A percentile compares a stretch with the other conserved stretches of the same genome.
Conservation (phyloP, 2,797 vertebrate genomes). For the Peromyscus eremicus region DNA sequence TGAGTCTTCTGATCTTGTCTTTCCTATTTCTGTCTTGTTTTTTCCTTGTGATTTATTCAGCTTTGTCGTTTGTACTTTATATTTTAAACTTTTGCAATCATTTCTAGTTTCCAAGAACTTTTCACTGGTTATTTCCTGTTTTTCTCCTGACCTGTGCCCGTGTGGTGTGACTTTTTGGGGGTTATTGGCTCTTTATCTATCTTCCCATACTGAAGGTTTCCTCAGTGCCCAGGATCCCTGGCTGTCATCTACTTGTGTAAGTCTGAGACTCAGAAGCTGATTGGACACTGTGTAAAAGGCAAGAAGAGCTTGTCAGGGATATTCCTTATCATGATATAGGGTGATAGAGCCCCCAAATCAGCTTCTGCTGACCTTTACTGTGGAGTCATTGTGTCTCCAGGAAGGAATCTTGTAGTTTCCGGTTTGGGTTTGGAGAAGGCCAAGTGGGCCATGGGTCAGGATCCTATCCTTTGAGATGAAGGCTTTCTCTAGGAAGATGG, state of each 20-base stretch:
- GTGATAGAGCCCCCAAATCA: not conserved
- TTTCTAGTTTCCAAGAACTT: not conserved
- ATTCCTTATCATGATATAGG: not conserved
- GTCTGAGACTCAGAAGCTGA: not conserved
- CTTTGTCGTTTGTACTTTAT: not conserved
- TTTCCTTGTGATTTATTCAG: not conserved
- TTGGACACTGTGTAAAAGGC: not conserved
- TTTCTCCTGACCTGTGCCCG: not conserved
- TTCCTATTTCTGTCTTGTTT: not conserved
- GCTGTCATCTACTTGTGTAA: not conserved
- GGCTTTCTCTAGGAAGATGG: not conserved
- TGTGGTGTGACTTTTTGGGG: not conserved
- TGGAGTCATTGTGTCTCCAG: not conserved
- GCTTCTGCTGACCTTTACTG: not conserved
- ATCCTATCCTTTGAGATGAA: not conserved
- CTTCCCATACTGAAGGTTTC: not conserved
- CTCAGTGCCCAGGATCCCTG: not conserved
- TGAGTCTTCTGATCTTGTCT: not conserved
- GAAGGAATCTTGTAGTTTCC: constrained; percentile 22
- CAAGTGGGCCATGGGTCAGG: not conserved
- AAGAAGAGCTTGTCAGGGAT: not conserved
- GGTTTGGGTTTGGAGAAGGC: not conserved
- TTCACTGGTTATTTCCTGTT: not conserved
- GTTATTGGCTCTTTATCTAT: not conserved
- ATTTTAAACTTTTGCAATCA: not conserved